Evolutionary conservation across 1,140 invertebrate genomes (phyloP).

Genomic region (Charaxes varanes): DNA sequence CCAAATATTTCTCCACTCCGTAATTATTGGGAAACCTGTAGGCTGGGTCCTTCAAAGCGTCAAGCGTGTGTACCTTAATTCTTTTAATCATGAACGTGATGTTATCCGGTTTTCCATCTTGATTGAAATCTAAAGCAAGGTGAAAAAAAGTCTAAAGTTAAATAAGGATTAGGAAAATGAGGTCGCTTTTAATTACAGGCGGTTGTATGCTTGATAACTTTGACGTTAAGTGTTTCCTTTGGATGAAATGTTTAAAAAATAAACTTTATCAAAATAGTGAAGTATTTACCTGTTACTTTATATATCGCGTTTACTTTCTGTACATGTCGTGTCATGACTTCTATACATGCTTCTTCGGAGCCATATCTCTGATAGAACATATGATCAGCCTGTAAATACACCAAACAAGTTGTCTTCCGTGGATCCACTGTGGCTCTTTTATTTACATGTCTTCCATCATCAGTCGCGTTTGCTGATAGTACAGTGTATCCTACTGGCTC

Average conservation of each 20-base stretch:
- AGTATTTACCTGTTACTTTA: conserved; percentile 84
- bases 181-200: neutral
- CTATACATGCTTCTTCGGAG: conserved; percentile 94
- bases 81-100: conserved; percentile 97
- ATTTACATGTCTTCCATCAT: conserved; percentile 77
- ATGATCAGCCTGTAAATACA: conserved; percentile 96
- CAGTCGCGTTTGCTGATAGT: conserved; percentile 71
- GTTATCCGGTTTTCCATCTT: conserved; percentile 92
- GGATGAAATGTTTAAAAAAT: neutral
- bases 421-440: conserved; percentile 86
- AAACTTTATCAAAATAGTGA: neutral
- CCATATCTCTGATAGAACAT: conserved; percentile 94
- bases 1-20: conserved; percentile 95
- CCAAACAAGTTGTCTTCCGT: conserved; percentile 88
- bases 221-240: neutral
- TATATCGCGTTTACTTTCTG: conserved; percentile 96
- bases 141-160: conserved; percentile 1
- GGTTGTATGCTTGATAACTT: neutral
- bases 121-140: conserved; percentile 89
- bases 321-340: conserved; percentile 95
- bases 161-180: neutral
- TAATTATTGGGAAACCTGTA: conserved; percentile 95
- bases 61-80: conserved; percentile 92
- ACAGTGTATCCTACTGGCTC: conserved; percentile 66
- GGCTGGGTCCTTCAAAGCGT: conserved; percentile 85